phyloP scores from a whole-genome alignment of 2,797 vertebrate genomes.

The Percopsis omiscomaycus region DNA sequence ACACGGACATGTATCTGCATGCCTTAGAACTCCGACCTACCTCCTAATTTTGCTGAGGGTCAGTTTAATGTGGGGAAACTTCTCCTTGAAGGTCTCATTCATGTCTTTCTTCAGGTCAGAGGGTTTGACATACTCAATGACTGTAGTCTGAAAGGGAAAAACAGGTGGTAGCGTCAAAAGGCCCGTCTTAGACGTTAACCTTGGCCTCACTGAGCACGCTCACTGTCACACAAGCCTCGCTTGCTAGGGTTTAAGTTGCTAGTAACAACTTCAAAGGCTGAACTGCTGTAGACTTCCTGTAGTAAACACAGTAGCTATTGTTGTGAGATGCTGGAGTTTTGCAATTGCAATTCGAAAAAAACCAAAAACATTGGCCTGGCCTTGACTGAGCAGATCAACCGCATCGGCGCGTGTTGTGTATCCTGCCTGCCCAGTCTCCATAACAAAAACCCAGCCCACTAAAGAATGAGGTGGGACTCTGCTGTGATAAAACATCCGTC shows the following conservation, averaged over 20 bases:
- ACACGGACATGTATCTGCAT: neutral
- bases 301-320: slow-evolving; percentile 69
- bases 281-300: no score
- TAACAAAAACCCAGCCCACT: slow-evolving; percentile 55
- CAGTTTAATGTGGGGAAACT: slow-evolving; percentile 94
- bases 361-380: slow-evolving; percentile 45
- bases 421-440: slow-evolving; percentile 42
- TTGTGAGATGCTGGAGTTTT: slow-evolving; percentile 47
- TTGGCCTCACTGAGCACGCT: slow-evolving; percentile 1
- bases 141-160: slow-evolving; percentile 87
- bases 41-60: slow-evolving; percentile 99
- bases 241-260: slow-evolving; percentile 20
- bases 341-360: slow-evolving; percentile 50
- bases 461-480: slow-evolving; percentile 57
- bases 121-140: slow-evolving; percentile 98
- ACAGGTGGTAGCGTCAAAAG: slow-evolving; percentile 35
- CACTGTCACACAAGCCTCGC: slow-evolving; percentile 35
- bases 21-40: slow-evolving; percentile 64
- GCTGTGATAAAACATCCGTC: slow-evolving; percentile 48
- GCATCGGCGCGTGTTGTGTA: slow-evolving; percentile 31
- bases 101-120: slow-evolving; percentile 99
- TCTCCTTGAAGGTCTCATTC: slow-evolving; percentile 99
- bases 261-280: slow-evolving; percentile 23
- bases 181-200: neutral
- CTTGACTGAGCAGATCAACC: slow-evolving; percentile 59